Evolutionary conservation across 1,140 invertebrate genomes (phyloP).

Genomic region (Campoletis sonorensis): DNA sequence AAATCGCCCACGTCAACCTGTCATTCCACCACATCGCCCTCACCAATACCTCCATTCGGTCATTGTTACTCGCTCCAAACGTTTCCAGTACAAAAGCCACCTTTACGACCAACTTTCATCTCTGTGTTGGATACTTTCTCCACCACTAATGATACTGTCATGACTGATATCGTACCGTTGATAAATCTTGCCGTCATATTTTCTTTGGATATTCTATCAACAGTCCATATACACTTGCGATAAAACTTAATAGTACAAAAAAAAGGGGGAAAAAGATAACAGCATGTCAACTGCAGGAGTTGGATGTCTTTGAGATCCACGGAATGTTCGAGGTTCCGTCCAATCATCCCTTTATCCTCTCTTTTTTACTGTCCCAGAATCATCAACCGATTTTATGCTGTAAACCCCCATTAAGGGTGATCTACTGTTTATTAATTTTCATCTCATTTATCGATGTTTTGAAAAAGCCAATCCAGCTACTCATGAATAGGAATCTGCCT

Average conservation of each 20-base stretch:
- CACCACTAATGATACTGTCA: not conserved
- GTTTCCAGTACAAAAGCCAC: conserved; percentile 17
- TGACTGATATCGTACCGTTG: not conserved
- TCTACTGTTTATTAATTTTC: no score
- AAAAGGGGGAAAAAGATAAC: no score
- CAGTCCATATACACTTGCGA: not conserved
- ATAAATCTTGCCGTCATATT: not conserved
- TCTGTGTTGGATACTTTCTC: not conserved
- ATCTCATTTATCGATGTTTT: no score
- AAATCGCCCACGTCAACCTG: conserved; percentile 37
- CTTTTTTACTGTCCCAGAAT: no score
- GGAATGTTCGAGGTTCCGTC: no score
- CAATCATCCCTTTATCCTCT: no score
- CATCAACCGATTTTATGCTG: no score
- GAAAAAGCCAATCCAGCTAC: no score
- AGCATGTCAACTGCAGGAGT: no score
- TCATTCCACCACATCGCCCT: conserved; percentile 30
- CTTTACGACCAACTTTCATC: not conserved
- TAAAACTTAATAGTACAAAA: not conserved
- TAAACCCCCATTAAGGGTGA: no score
- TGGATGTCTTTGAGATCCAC: no score
- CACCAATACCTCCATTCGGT: not conserved
- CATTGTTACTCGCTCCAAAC: not conserved
- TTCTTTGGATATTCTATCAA: not conserved
- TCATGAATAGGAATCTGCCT: no score